Evolutionary conservation across 2,888 invertebrate genomes (phyloP), one percentile per base, ranked within the genome.

Genomic region (Diarsia brunnea): DNA sequence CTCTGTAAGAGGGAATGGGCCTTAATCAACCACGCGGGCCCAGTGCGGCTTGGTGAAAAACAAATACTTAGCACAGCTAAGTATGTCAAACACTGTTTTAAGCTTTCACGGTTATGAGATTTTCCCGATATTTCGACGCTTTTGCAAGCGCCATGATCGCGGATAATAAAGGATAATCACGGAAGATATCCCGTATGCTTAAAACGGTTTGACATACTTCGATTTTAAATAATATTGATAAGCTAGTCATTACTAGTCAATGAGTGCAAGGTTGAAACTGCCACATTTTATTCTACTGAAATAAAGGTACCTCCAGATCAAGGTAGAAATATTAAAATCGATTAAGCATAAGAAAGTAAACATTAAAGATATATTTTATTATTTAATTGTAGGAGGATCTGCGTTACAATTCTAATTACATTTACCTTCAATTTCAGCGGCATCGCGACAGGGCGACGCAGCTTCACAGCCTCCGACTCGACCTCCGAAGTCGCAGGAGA

Each of bases 401-500:
- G 27, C 11, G 12, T 2, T 21, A 21, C 4, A n/a, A 68, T 3
- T 12, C 12, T 75, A 21, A 70, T 58, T 38, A 8, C 38, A 49
- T 76, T 63, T 71, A 11, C 16, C 38, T 3, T 78, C n/a, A 31
- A 75, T 90, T 91, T 55, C 90, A 96, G 96, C 96, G 86, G 95
- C 96, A 84, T 91, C 95, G 70, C 90, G 95, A 86, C 92, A 96
- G 89, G 84, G 95, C 84, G 94, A 97, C 81, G 87, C 77, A 11
- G 43, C 43, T 4, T 53, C 94, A 86, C 95, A 96, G 90, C 95
- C 97, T 75, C 95, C 97, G 69, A 93, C 97, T 84, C 95, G 98
- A 90, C 97, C 98, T 87, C 97, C 97, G n/a, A 98, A 98, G 91
- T 97, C 97, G 0, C 98, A 98, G 91, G 98, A 98, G 92, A 97